Evolutionary conservation across 2,797 vertebrate species (phyloP).

Genomic region (Hippoglossus hippoglossus): DNA sequence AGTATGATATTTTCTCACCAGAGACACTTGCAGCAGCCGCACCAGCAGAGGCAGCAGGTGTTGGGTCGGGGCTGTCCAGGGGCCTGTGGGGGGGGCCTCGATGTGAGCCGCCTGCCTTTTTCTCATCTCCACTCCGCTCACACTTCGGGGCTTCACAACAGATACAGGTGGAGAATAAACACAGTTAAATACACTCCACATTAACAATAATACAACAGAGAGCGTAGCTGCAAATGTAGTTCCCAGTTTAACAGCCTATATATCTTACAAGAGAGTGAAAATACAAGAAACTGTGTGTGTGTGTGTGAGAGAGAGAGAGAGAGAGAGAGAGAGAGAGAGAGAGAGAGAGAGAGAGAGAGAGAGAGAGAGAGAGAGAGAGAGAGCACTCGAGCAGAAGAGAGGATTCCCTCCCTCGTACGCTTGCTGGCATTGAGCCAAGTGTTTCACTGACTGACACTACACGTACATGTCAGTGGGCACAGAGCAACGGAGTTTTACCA

Average conservation of each 20-base stretch:
- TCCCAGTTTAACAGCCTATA: background rate
- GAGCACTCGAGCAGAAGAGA: slow-evolving; percentile 47
- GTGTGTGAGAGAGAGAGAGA: too few relatives aligned
- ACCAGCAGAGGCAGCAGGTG: slow-evolving; percentile 99
- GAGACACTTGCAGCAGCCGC: slow-evolving; percentile 99
- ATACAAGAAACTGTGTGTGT: slow-evolving; percentile 1
- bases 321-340: too few relatives aligned
- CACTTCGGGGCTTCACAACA: slow-evolving; percentile 81
- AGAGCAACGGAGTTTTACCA: slow-evolving; percentile 1
- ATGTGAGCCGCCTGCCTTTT: slow-evolving; percentile 98
- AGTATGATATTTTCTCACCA: slow-evolving; percentile 85
- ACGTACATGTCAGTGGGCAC: slow-evolving; percentile 39
- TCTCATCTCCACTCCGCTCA: slow-evolving; percentile 95
- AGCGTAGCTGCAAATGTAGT: background rate
- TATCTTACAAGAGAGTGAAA: background rate
- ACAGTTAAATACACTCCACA: slow-evolving; percentile 24
- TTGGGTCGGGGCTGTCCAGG: slow-evolving; percentile 95
- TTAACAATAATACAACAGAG: background rate
- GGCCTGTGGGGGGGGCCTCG: slow-evolving; percentile 91
- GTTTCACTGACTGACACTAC: slow-evolving; percentile 50
- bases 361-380: background rate
- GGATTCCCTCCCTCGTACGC: slow-evolving; percentile 68
- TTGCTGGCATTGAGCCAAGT: slow-evolving; percentile 52
- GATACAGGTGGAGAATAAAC: slow-evolving; percentile 31
- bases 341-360: too few relatives aligned